Base-by-base conservation (phyloP, 2,888 invertebrate species). In the Andrena praecox region DNA sequence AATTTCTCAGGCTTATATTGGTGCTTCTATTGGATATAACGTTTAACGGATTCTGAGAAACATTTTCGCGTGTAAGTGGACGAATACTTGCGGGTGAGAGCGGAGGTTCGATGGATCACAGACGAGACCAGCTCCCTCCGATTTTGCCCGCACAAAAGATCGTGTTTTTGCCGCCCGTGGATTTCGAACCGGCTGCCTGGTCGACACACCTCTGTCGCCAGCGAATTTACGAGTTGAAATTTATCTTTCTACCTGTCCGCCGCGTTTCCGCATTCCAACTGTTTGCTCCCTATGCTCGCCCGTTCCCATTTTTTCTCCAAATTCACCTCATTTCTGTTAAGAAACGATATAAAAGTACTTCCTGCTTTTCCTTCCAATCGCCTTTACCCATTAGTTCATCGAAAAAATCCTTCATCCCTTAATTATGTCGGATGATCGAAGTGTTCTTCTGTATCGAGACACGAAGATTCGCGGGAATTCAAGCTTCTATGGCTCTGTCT, bases 221-320 rank as follows among this genome's bases (percentile, higher is more conserved):
- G 20, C 48, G 70, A 81, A 81, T 81, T 80, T 81, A 80, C 81
- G 81, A 70, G 75, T 60, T 54, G 75, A 81, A 80, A 81, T 81
- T 80, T 80, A 80, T 81, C 81, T 81, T 80, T 60, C 68, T 70
- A 74, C 80, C 80, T 64, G 80, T 68, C 64, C 50, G n/a, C 12
- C 29, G 56, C n/a, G 42, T 6, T 29, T n/a, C 42, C 33, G 63
- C 50, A 20, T 10, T 59, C 59, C 62, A 12, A 54, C 59, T 60
- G 20, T 69, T 63, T 64, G 24, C 62, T 56, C 29, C 56, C 29
- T 48, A 29, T 54, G 4, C 2, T 52, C 8, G 4, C 27, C 3
- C 5, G 27, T 56, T 48, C 12, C 0, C 52, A 8, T 1, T 52
- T 8, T 8, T 5, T 5, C 16, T 24, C 52, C 16, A 35, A 71